Evolutionary conservation across 2,113 vertebrate genomes (phyloP), one percentile per base, ranked within the genome.

Genomic region (Thunnus thynnus): DNA sequence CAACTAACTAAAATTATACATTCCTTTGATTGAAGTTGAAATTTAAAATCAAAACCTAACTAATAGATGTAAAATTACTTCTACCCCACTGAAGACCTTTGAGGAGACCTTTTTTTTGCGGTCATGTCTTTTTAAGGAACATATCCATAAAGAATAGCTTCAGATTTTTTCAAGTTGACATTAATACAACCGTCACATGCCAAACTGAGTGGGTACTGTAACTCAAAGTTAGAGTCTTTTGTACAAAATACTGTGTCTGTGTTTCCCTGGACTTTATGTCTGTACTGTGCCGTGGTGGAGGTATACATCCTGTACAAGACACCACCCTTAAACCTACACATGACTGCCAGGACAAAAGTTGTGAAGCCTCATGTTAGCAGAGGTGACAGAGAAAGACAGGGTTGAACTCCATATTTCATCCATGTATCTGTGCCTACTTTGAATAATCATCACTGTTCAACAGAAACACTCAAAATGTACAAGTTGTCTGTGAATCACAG

Each of bases 361-460:
- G 22, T 22, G 22, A 22, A 22, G 22, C 22, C 27, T 30, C 27
- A 4, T 30, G 27, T 30, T 30, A 30, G 46, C 27, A 41, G 18
- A 46, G 16, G 13, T 14, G 48, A 54, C 2, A 5, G 17, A n/a
- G 58, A 25, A 36, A 12, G 5, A 9, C 12, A 18, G 44, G 70
- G 66, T 0, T 60, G 30, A 60, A 75, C 17, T 47, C 0, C 13
- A 69, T 64, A 50, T 44, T 82, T 48, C 41, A 14, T 7, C 46
- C 52, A 10, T 36, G 56, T 62, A 32, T 9, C 51, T 55, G 44
- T 22, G 30, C 27, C 41, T 25, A 27, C 55, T 44, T 41, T 72
- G 12, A 65, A 61, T 54, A 52, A 76, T 71, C 48, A 68, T 56
- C 56, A 27, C 55, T 58, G 48, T 32, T 51, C 51, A 52, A 20